phyloP scores from a whole-genome alignment of 2,797 vertebrate genomes.

The Acanthiza pusilla region DNA sequence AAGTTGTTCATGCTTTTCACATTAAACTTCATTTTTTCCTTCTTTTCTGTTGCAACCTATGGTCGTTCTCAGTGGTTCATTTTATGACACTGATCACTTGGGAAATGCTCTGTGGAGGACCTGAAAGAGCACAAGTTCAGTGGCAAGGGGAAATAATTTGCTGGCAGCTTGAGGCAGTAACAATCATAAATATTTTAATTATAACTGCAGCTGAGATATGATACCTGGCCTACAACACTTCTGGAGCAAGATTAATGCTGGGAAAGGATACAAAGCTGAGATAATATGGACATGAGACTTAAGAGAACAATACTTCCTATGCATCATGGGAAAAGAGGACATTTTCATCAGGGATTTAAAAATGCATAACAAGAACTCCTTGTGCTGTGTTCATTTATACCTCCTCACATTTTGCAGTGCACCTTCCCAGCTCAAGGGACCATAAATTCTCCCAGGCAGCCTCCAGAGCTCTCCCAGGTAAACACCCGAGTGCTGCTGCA shows the following conservation, averaged over 20 bases:
- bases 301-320: background rate
- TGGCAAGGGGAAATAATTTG: background rate
- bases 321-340: background rate
- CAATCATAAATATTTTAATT: background rate
- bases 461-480: background rate
- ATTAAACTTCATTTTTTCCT: background rate
- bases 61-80: background rate
- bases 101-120: background rate
- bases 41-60: background rate
- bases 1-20: background rate
- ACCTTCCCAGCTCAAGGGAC: background rate
- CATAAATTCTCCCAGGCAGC: background rate
- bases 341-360: background rate
- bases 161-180: background rate
- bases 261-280: background rate
- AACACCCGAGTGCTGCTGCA: background rate
- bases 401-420: background rate
- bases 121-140: background rate
- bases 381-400: background rate
- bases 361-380: background rate
- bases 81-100: background rate
- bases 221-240: background rate
- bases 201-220: background rate
- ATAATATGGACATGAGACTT: background rate
- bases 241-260: background rate